Base-by-base conservation (phyloP, 2,888 invertebrate species). In the Coleophora flavipennella region DNA sequence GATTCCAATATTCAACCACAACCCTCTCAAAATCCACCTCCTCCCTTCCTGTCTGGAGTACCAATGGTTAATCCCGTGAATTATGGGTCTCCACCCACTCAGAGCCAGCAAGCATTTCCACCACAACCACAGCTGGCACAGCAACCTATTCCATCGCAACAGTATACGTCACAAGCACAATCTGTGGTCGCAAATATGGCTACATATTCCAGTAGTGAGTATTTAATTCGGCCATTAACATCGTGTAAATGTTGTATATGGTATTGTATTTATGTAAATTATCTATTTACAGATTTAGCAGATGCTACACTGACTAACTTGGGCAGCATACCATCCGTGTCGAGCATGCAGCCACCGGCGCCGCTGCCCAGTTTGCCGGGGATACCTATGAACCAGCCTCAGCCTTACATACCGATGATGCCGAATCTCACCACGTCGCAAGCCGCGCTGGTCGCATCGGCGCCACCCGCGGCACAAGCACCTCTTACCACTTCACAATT, bases 361-460 rank as follows among this genome's bases (percentile, higher is more conserved):
- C 86, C 87, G 2, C 58, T 87, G 46, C 84, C 86, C 8, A 85
- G 67, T 51, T 56, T 85, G 46, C 85, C 86, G 8, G 85, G 85
- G 36, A 72, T 86, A 46, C 85, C 85, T 8, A 86, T 84, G 85
- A 85, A 75, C 50, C 84, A 85, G 53, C 85, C 85, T 0, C 85
- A 86, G 55, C 85, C 85, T 1, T 85, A 85, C 48, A 85, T 85
- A 62, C 85, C 85, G 8, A 81, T 83, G 62, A 84, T 81, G 81
- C 73, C 70, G 31, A 81, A 67, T 48, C 85, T 79, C 46, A 65
- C 74, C 4, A 71, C 76, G 44, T 58, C 73, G 31, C 71, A 67
- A 50, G 55, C 50, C 7, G 51, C 58, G 26, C 44, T 62, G 20
- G 40, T 62, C 10, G 1, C 10, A 3, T 7, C 10, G 10, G 29